These are phyloP conservation scores for Hydrophis major DNA, from an alignment of 2,797 vertebrate species.

Conservation along the genomic window DNA sequence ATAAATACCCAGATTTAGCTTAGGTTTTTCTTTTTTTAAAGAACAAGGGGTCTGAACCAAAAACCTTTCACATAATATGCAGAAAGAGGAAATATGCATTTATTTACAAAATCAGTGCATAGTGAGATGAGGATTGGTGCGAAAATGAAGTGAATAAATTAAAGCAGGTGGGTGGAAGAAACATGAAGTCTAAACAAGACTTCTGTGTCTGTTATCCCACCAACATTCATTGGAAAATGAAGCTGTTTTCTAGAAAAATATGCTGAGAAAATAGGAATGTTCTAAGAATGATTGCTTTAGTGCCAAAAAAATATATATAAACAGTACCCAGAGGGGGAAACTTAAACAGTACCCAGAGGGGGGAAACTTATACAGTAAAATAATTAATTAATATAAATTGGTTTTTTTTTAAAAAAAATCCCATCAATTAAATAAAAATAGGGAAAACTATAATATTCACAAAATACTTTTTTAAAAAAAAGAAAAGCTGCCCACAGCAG, in stretches of 20 bases:
- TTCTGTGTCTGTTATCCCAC: slow-evolving; percentile 19
- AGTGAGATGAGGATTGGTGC: slow-evolving; percentile 61
- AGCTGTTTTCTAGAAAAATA: slow-evolving; percentile 61
- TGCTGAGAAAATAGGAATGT: slow-evolving; percentile 73
- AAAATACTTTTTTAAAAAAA: background rate
- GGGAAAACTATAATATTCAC: background rate
- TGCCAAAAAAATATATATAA: slow-evolving; percentile 55
- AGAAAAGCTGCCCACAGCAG: slow-evolving; percentile 54
- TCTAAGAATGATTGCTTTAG: slow-evolving; percentile 64
- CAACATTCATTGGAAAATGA: slow-evolving; percentile 72
- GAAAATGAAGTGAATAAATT: slow-evolving; percentile 70
- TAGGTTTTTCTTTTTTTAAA: slow-evolving; percentile 62
- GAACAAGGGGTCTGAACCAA: slow-evolving; percentile 72
- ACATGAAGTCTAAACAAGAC: slow-evolving; percentile 66
- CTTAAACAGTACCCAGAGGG: slow-evolving; percentile 23
- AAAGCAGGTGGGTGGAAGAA: slow-evolving; percentile 73
- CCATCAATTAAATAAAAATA: slow-evolving; percentile 41
- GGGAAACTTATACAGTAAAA: slow-evolving; percentile 37
- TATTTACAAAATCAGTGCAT: slow-evolving; percentile 69
- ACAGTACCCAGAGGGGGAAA: slow-evolving; percentile 39
- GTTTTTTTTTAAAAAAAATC: slow-evolving; percentile 28
- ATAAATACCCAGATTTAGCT: slow-evolving; percentile 84
- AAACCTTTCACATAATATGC: slow-evolving; percentile 70
- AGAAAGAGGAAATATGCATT: slow-evolving; percentile 38
- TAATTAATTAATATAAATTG: slow-evolving; percentile 42